A percentile compares a stretch with the other conserved stretches of the same genome.
phyloP scores from a whole-genome alignment of 2,797 vertebrate genomes.

The Lutra lutra region DNA sequence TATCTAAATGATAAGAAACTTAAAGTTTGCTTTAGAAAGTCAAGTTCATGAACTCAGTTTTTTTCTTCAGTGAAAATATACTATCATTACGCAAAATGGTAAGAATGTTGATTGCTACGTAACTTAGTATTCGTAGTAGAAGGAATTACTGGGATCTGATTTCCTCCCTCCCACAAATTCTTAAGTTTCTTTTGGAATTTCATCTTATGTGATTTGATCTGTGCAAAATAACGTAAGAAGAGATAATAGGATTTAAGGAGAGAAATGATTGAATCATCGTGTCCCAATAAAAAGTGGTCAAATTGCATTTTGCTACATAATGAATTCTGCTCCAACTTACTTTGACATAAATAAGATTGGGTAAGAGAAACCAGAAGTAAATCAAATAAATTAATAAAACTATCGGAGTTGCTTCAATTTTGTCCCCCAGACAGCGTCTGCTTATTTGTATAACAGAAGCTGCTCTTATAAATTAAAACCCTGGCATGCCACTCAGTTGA shows the following conservation, averaged over 20 bases:
- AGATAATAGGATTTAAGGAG: slow-evolving; percentile 65
- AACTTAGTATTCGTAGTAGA: background rate
- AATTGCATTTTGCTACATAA: slow-evolving; percentile 81
- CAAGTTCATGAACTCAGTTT: slow-evolving; percentile 33
- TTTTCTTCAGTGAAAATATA: slow-evolving; percentile 52
- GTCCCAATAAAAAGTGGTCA: slow-evolving; percentile 77
- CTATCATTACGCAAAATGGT: background rate
- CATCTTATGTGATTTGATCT: slow-evolving; percentile 48
- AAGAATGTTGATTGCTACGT: background rate
- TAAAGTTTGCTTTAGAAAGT: slow-evolving; percentile 59
- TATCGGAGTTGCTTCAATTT: slow-evolving; percentile 73
- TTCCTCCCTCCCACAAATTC: slow-evolving; percentile 43
- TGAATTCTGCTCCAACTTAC: slow-evolving; percentile 81
- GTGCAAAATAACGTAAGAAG: slow-evolving; percentile 61
- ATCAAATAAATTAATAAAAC: slow-evolving; percentile 81
- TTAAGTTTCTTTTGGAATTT: slow-evolving; percentile 59
- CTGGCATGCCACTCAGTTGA: background rate
- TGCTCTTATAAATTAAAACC: slow-evolving; percentile 61
- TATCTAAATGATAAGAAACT: slow-evolving; percentile 38
- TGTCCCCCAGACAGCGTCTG: slow-evolving; percentile 64
- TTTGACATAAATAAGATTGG: slow-evolving; percentile 80
- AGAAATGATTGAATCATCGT: slow-evolving; percentile 78
- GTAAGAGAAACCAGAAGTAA: slow-evolving; percentile 75
- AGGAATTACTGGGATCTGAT: slow-evolving; percentile 10
- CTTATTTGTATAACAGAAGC: slow-evolving; percentile 76